Evolutionary conservation across 2,113 vertebrate genomes (phyloP).

Genomic region (Gavia stellata): DNA sequence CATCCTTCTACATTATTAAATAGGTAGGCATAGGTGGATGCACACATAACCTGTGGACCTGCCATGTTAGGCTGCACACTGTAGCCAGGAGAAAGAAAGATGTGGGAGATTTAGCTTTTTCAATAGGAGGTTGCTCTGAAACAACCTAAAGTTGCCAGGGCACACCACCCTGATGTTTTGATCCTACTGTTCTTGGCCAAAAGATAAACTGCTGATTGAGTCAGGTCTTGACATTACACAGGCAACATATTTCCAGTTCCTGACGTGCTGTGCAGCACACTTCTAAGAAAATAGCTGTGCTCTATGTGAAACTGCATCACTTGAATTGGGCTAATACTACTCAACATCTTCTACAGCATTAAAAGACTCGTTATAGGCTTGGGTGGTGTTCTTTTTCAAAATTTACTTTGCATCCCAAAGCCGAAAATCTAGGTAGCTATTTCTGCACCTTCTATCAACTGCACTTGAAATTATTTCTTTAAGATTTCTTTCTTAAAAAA

Average conservation of each 20-base stretch:
- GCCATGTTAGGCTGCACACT: background rate
- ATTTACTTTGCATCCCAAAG: background rate
- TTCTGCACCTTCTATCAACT: background rate
- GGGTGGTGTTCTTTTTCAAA: background rate
- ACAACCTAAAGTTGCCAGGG: background rate
- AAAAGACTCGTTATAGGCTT: background rate
- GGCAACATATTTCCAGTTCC: slow-evolving; percentile 58
- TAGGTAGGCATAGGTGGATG: background rate
- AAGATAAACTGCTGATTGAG: slow-evolving; percentile 30
- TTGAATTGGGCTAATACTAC: background rate
- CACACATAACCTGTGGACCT: background rate
- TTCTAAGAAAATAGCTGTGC: background rate
- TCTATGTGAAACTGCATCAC: background rate
- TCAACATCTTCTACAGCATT: background rate
- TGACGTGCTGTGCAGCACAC: slow-evolving; percentile 14
- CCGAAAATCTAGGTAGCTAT: background rate
- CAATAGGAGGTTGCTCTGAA: background rate
- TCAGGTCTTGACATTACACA: slow-evolving; percentile 50
- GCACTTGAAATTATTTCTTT: background rate
- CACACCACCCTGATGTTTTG: background rate
- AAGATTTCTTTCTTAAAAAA: background rate
- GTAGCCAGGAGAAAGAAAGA: background rate
- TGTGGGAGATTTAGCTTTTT: slow-evolving; percentile 21
- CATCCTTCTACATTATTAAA: background rate
- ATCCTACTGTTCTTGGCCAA: slow-evolving; percentile 28